Base-by-base conservation (phyloP, 2,888 invertebrate species). In the Eupeodes luniger region DNA sequence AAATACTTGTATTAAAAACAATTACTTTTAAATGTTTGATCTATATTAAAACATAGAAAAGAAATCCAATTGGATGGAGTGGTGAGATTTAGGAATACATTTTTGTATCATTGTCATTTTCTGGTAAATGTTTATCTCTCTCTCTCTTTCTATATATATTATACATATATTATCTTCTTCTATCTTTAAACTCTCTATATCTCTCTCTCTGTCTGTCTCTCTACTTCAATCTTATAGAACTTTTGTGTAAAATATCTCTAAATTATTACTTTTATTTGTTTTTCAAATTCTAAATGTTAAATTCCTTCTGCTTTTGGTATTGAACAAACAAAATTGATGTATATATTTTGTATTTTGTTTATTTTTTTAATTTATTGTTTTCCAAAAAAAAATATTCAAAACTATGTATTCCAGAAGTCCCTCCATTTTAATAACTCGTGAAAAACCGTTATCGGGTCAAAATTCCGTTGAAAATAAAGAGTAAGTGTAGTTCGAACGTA, bases 391-490 rank as follows among this genome's bases (percentile, higher is more conserved):
- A 81, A 87, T 90, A 89, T 89, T 89, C 83, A 91, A 90, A 91
- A 91, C 80, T 90, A 78, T 77, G 27, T 27, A 82, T 89, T 90
- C 83, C 92, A 93, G 92, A 92, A 92, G 92, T 91, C 92, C 92
- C 91, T 91, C 92, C 88, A 89, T 91, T 91, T 88, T 88, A 88
- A 88, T 88, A 61, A 88, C 91, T 92, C 92, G 85, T 89, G 89
- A 85, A 85, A 89, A 92, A 92, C 91, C 92, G 90, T 92, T 91
- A 90, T 91, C 91, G 92, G 92, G 92, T 91, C 92, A 92, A 90
- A 92, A 91, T 90, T 91, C 93, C 90, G 90, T 91, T 91, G 93
- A 92, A 90, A 91, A 90, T 92, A 92, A 93, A 92, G 92, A 92
- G 92, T 93, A 93, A 93, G 92, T 93, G 90, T 90, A 90, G 90